Base-by-base conservation (phyloP, 2,888 invertebrate species). In the Zeuzera pyrina region DNA sequence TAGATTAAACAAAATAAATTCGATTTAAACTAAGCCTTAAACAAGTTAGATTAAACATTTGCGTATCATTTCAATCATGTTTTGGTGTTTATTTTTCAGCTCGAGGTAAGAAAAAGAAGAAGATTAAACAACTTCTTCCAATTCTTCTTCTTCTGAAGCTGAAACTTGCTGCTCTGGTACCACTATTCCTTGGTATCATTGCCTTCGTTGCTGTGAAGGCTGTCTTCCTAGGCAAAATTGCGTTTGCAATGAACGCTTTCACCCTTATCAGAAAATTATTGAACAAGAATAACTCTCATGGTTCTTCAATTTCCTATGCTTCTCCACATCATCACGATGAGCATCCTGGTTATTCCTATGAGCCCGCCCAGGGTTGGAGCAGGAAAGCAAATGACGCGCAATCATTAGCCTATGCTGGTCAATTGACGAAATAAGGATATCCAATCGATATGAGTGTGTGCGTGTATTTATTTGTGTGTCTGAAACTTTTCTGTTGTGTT, bases 201-300 rank as follows among this genome's bases (percentile, higher is more conserved):
- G 93, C 92, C 26, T 81, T 94, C 38, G 85, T 91, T 29, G 93
- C 94, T 15, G 88, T 94, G 78, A 94, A 94, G 85, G 94, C 94
- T 7, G 85, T 94, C 45, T 85, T 93, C 57, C 85, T 94, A 44
- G 93, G 93, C 55, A 94, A 94, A 84, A 88, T 94, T 45, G 93
- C 93, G n/a, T 86, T 94, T 34, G 86, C 92, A 44, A 86, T 94
- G 63, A 88, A 89, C 35, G 88, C 88, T 14, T 86, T 93, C 53
- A 88, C 88, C 54, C 74, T 81, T 1, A 71, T 84, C 50, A 74
- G 72, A 54, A 93, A 92, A 65, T 84, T 94, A n/a, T 63, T 93
- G 30, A 89, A 88, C 71, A 89, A 69, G 86, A 25, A 25, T 13
- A 12, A 25, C 25, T 7, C 55, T 36, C 49, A 45, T 6, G 54